Conservation (phyloP, 2,797 vertebrate genomes). For the Apogon talboti region DNA sequence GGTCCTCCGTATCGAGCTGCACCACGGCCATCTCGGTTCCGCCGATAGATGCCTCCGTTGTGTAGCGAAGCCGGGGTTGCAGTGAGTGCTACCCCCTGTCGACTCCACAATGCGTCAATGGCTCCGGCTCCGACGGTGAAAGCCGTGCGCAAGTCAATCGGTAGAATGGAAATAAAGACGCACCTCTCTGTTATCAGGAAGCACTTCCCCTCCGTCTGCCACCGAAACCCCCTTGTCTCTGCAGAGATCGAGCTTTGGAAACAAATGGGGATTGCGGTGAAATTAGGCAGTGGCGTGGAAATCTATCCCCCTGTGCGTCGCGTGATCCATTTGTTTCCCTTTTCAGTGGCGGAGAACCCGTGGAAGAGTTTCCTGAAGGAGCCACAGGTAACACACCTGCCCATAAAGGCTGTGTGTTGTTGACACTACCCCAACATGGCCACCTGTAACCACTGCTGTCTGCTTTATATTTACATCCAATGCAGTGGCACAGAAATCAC, state of each 20-base stretch:
- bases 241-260: constrained; percentile 4
- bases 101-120: constrained; percentile 81
- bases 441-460: constrained; percentile 39
- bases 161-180: constrained; percentile 72
- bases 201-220: constrained; percentile 55
- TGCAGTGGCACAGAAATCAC: too few relatives aligned
- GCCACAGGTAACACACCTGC: constrained; percentile 85
- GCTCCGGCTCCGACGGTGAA: constrained; percentile 65
- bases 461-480: background rate
- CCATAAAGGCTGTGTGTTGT: constrained; percentile 37
- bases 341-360: constrained; percentile 4
- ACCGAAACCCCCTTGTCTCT: constrained; percentile 13
- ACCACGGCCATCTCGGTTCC: constrained; percentile 82
- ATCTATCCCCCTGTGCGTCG: constrained; percentile 17
- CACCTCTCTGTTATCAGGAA: constrained; percentile 73
- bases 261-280: constrained; percentile 17
- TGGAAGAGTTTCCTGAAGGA: constrained; percentile 48
- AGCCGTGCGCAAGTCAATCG: constrained; percentile 74
- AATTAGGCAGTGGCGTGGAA: background rate
- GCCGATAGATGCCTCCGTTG: constrained; percentile 72
- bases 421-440: constrained; percentile 59
- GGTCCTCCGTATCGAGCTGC: constrained; percentile 80
- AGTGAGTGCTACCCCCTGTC: constrained; percentile 70
- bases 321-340: background rate
- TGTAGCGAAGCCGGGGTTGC: constrained; percentile 74